These are phyloP conservation scores for Sycophila texana DNA, from an alignment of 2,888 invertebrate species.

Conservation along the genomic window DNA sequence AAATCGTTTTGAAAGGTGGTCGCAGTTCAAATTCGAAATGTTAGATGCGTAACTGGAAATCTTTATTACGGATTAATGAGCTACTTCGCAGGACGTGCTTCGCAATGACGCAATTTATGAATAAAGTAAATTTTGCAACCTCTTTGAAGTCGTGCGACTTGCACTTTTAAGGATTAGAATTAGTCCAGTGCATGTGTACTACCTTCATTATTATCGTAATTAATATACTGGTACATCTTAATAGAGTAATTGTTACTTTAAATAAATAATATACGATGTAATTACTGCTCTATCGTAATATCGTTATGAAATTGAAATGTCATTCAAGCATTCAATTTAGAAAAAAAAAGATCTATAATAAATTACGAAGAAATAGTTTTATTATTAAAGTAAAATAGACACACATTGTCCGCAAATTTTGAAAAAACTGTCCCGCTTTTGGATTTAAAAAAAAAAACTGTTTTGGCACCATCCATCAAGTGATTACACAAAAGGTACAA, in stretches of 20 bases:
- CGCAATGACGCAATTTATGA: background rate
- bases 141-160: background rate
- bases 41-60: background rate
- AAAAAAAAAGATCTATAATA: background rate
- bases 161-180: too few relatives aligned
- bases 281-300: too few relatives aligned
- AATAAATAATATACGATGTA: too few relatives aligned
- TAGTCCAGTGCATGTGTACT: too few relatives aligned
- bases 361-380: background rate
- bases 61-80: conserved; percentile 16
- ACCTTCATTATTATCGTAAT: too few relatives aligned
- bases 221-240: too few relatives aligned
- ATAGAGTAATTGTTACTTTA: too few relatives aligned
- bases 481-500: background rate
- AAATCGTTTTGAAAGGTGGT: conserved; percentile 15
- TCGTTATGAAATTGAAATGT: too few relatives aligned
- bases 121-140: conserved; percentile 20
- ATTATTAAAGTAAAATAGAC: background rate
- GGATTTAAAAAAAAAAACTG: background rate
- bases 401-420: background rate
- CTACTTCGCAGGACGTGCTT: background rate
- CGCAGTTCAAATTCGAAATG: background rate
- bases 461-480: background rate
- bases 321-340: background rate
- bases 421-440: conserved; percentile 7